These are phyloP conservation scores for Amphiduros pacificus DNA, from an alignment of 2,888 invertebrate genomes.

Conservation along the genomic window DNA sequence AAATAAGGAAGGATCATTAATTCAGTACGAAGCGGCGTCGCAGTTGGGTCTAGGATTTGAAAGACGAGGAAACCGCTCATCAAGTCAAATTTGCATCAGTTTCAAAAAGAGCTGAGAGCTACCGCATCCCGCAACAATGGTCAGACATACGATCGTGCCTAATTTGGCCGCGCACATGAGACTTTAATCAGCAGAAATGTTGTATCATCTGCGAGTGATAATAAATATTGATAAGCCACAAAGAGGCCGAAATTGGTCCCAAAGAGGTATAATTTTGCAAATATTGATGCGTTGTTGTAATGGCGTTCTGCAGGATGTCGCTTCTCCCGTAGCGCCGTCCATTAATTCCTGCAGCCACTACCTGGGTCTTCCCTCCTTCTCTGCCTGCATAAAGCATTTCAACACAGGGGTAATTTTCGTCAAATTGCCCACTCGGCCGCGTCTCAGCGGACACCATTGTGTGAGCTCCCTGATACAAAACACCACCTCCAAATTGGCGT, in stretches of 20 bases:
- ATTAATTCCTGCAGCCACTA: too few species aligned
- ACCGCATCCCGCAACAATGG: neutral
- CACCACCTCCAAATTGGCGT: too few species aligned
- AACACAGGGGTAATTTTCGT: neutral
- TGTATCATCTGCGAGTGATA: neutral
- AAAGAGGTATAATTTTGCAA: constrained; percentile 13
- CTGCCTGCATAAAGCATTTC: neutral
- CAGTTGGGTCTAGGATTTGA: too few species aligned
- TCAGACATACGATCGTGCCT: neutral
- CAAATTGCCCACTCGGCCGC: neutral
- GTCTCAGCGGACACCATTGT: too few species aligned
- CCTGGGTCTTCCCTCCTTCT: too few species aligned
- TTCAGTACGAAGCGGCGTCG: too few species aligned
- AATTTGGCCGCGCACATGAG: neutral
- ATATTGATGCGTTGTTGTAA: constrained; percentile 15
- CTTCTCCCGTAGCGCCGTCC: too few species aligned
- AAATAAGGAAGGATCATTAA: too few species aligned
- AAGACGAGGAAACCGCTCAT: too few species aligned
- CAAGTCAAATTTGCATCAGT: neutral
- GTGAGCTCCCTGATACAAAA: too few species aligned
- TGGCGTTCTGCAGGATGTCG: neutral
- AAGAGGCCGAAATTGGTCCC: neutral
- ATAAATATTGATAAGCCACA: neutral
- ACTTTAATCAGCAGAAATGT: constrained; percentile 1
- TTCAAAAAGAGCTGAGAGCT: neutral